A percentile compares a stretch with the other conserved stretches of the same genome.
These are phyloP conservation scores for Spinus pinus DNA, from an alignment of 2,797 vertebrate genomes.

Conservation along the genomic window DNA sequence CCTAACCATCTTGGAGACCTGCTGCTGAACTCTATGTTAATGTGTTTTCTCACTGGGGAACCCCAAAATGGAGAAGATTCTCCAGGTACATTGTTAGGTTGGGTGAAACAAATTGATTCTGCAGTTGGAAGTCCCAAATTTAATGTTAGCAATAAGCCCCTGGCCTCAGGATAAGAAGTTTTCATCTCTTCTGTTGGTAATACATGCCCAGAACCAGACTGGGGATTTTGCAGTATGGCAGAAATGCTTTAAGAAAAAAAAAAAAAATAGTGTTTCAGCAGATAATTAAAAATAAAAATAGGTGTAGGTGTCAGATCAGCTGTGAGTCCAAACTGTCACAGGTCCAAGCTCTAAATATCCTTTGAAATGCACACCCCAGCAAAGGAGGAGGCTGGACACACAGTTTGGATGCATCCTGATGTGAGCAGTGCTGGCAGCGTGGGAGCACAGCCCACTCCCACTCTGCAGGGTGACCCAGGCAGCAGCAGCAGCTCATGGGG, in stretches of 20 bases:
- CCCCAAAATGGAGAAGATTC: background rate
- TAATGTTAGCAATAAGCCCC: background rate
- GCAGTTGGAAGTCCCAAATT: background rate
- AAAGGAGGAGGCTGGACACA: background rate
- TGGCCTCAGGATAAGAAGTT: background rate
- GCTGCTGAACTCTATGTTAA: background rate
- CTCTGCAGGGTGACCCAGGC: background rate
- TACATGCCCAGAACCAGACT: background rate
- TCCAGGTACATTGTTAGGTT: background rate
- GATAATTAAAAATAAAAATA: background rate
- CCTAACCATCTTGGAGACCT: background rate
- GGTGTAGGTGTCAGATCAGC: background rate
- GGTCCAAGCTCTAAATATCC: background rate
- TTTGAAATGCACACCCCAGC: background rate
- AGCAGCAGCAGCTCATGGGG: background rate
- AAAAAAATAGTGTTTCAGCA: background rate
- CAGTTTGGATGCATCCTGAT: background rate
- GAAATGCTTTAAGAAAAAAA: background rate
- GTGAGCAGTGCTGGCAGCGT: fast-evolving
- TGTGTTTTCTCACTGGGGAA: background rate
- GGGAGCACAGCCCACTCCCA: background rate
- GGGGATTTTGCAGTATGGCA: background rate
- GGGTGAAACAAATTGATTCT: background rate
- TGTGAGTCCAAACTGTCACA: background rate
- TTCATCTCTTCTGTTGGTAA: background rate